Conservation (phyloP, 2,888 invertebrate genomes). For the Xestia c-nigrum region DNA sequence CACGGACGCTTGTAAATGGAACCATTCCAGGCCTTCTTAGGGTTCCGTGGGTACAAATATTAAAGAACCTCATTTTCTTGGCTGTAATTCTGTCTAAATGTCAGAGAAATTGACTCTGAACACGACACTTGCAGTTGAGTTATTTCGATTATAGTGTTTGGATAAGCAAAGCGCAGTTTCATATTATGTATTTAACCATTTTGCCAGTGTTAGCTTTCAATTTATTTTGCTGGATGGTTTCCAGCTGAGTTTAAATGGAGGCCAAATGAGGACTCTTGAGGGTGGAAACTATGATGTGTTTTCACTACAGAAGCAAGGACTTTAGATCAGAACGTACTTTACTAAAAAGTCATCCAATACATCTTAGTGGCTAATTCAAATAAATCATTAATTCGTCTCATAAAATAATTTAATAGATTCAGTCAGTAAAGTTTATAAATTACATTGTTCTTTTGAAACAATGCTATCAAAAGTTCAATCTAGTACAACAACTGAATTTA, state of each 20-base stretch:
- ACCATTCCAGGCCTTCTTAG: slow-evolving; percentile 24
- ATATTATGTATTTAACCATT: slow-evolving; percentile 11
- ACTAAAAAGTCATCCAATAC: not conserved
- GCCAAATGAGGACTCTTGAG: fast-evolving
- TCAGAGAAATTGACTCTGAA: slow-evolving; percentile 2
- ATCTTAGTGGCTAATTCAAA: not conserved
- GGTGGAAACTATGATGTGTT: not conserved
- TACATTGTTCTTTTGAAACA: slow-evolving; percentile 57
- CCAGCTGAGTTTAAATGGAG: not conserved
- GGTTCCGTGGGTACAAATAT: slow-evolving; percentile 24
- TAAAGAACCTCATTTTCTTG: slow-evolving; percentile 10
- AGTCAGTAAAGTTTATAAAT: slow-evolving; percentile 59
- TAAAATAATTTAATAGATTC: slow-evolving; percentile 46
- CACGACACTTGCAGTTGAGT: slow-evolving; percentile 1
- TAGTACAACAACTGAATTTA: slow-evolving; percentile 45
- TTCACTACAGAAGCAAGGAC: not conserved
- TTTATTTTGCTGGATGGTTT: not conserved
- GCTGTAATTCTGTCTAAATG: slow-evolving; percentile 25
- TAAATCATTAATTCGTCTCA: slow-evolving; percentile 23
- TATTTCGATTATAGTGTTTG: slow-evolving; percentile 27
- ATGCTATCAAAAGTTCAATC: slow-evolving; percentile 54
- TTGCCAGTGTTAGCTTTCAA: not conserved
- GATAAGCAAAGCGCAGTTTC: slow-evolving; percentile 3
- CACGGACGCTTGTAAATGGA: slow-evolving; percentile 62
- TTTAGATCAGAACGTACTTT: too few relatives aligned